These are phyloP conservation scores for Phrynosoma platyrhinos DNA, from an alignment of 2,113 vertebrate genomes.

Conservation along the genomic window DNA sequence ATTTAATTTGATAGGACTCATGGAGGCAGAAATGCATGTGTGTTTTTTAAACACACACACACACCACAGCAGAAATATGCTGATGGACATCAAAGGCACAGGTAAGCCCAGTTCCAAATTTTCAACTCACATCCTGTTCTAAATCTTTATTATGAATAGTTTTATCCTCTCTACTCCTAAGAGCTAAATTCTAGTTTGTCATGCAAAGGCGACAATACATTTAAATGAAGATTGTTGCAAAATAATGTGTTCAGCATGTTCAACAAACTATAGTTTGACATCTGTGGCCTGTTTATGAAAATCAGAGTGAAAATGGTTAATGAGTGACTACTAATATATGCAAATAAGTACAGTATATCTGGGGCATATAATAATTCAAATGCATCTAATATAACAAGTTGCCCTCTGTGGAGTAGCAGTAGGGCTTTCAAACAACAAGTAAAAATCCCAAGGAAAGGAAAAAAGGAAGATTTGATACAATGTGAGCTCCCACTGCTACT, in stretches of 20 bases:
- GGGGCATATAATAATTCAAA: not conserved
- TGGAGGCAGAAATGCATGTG: not conserved
- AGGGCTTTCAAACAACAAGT: not conserved
- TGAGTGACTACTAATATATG: not conserved
- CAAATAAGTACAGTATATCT: not conserved
- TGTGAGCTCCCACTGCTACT: not conserved
- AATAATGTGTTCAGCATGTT: not conserved
- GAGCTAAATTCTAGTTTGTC: not conserved
- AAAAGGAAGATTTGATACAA: not conserved
- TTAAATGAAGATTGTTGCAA: not conserved
- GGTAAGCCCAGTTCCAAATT: not conserved
- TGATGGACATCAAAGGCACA: not conserved
- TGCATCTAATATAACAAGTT: not conserved
- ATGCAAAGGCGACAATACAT: not conserved
- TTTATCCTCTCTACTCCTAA: too few relatives aligned
- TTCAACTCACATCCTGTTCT: not conserved
- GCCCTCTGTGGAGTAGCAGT: not conserved
- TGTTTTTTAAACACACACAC: too few relatives aligned
- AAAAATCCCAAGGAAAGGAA: not conserved
- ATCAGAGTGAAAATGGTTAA: conserved; percentile 7
- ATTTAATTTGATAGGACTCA: not conserved
- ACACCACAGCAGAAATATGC: not conserved
- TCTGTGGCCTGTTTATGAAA: not conserved
- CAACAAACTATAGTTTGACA: not conserved
- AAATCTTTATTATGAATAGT: not conserved